Evolutionary conservation across 2,113 vertebrate species (phyloP).

Genomic region (Rhinichthys klamathensis): DNA sequence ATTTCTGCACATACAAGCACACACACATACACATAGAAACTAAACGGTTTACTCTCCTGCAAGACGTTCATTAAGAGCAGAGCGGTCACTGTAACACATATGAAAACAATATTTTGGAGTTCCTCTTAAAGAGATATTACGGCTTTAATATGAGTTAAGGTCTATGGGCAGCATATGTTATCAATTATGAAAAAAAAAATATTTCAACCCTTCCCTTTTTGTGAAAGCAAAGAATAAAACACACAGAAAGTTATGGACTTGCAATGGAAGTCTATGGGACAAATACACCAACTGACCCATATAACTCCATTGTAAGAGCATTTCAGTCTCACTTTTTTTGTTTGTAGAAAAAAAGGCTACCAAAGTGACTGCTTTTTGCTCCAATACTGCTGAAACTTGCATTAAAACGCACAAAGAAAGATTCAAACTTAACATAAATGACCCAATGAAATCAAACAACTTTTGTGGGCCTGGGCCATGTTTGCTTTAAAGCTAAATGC

Average conservation of each 20-base stretch:
- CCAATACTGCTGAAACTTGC: not conserved
- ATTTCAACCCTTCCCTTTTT: not conserved
- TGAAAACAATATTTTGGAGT: constrained; percentile 2
- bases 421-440: not conserved
- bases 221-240: not conserved
- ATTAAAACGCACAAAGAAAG: not conserved
- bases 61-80: constrained; percentile 17
- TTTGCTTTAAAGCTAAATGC: not conserved
- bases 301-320: not conserved
- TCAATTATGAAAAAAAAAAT: not conserved
- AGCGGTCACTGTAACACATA: not conserved
- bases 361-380: not conserved
- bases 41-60: constrained; percentile 12
- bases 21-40: constrained; percentile 31
- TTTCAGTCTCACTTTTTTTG: not conserved
- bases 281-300: not conserved
- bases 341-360: not conserved
- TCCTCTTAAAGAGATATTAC: not conserved
- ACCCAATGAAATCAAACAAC: not conserved
- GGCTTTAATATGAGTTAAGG: not conserved
- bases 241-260: not conserved
- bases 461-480: not conserved
- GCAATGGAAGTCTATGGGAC: not conserved
- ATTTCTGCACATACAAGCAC: constrained; percentile 28
- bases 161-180: not conserved